Conservation (phyloP, 2,888 invertebrate species). For the Macrosiphum euphorbiae region DNA sequence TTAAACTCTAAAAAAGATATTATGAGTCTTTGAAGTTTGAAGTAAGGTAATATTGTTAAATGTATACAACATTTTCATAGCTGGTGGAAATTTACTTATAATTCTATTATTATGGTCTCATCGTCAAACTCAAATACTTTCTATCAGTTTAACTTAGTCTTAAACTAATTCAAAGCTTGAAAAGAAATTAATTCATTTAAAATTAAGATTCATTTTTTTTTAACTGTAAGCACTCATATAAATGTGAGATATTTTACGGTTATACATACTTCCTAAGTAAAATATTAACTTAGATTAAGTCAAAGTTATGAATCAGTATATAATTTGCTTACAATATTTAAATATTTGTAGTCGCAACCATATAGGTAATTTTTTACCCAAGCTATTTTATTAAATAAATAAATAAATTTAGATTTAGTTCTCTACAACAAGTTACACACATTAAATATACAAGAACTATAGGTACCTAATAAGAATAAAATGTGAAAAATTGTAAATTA, state of each 20-base stretch:
- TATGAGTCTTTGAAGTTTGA: neutral
- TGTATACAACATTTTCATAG: neutral
- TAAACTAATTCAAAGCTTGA: neutral
- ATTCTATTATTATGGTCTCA: neutral
- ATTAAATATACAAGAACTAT: neutral
- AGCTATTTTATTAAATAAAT: neutral
- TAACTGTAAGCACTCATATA: neutral
- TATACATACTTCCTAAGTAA: neutral
- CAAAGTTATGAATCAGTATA: neutral
- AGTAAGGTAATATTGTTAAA: neutral
- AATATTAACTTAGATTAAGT: neutral
- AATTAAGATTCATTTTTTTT: too few relatives aligned
- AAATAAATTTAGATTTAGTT: constrained; percentile 12
- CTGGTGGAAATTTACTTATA: neutral
- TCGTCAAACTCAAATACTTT: neutral
- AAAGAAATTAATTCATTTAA: neutral
- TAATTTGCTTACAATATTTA: neutral
- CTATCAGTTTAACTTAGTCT: too few relatives aligned
- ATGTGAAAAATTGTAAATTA: neutral
- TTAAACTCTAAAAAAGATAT: neutral
- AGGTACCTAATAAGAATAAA: neutral
- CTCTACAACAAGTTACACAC: neutral
- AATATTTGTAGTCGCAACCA: neutral
- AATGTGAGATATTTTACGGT: neutral
- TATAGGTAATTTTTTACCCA: neutral